A percentile compares a stretch with the other conserved stretches of the same genome.
phyloP scores from a whole-genome alignment of 2,888 invertebrate genomes.

The Ornithoptera priamus region DNA sequence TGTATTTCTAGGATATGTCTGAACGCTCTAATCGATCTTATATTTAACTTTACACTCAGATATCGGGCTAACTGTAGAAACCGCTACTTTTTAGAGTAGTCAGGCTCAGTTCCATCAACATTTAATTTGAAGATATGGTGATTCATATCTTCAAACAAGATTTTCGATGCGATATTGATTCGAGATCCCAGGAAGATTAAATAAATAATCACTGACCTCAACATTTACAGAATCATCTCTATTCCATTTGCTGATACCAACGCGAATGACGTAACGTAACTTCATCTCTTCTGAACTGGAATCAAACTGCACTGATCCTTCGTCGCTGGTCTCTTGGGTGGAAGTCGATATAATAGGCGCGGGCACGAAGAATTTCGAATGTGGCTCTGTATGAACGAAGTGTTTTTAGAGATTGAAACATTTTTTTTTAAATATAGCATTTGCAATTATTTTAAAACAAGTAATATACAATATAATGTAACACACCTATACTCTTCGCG shows the following conservation, averaged over 20 bases:
- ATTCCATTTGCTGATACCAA: slow-evolving; percentile 58
- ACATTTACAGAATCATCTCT: slow-evolving; percentile 52
- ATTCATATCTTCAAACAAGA: no score
- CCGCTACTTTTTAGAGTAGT: no score
- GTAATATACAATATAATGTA: background rate
- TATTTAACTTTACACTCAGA: no score
- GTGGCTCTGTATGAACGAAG: slow-evolving; percentile 44
- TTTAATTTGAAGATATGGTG: no score
- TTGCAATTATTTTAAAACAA: background rate
- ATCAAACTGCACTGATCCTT: slow-evolving; percentile 68
- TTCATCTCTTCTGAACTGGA: slow-evolving; percentile 70
- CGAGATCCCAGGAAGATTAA: background rate
- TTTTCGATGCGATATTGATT: no score
- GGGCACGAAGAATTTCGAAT: slow-evolving; percentile 65
- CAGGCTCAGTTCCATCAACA: no score
- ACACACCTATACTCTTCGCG: slow-evolving; percentile 60
- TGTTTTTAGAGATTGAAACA: background rate
- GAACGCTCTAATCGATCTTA: no score
- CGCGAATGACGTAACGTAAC: slow-evolving; percentile 65
- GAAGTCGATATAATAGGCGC: slow-evolving; percentile 59
- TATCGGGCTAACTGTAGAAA: no score
- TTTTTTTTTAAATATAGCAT: no score
- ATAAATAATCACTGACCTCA: slow-evolving; percentile 49
- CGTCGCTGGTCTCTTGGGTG: slow-evolving; percentile 70
- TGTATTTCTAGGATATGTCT: no score